Conservation (phyloP, 2,797 vertebrate species). For the Lepilemur ruficaudatus region DNA sequence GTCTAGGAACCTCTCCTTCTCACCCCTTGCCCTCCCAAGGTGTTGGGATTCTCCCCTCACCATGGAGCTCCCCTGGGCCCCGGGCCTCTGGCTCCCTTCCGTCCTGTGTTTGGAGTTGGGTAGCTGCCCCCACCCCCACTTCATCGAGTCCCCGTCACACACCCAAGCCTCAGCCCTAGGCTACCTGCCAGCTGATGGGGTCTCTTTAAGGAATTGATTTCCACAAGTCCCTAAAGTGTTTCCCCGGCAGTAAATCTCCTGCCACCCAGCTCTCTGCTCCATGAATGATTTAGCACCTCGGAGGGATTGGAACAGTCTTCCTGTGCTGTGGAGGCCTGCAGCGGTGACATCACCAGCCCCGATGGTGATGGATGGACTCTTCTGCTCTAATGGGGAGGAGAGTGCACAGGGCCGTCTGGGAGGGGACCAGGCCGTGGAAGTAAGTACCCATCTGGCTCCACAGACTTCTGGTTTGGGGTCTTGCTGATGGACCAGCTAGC, state of each 20-base stretch:
- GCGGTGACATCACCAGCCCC: constrained; percentile 48
- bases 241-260: constrained; percentile 61
- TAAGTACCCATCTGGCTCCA: constrained; percentile 69
- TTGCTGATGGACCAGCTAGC: constrained; percentile 41
- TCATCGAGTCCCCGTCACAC: not conserved
- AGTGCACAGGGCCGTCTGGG: constrained; percentile 37
- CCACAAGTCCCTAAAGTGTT: constrained; percentile 67
- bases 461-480: constrained; percentile 53
- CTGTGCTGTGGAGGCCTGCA: not conserved
- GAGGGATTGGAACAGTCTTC: constrained; percentile 18
- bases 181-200: constrained; percentile 44
- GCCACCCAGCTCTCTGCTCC: constrained; percentile 29
- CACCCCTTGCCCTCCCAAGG: accelerated
- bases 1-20: not conserved
- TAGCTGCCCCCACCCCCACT: not conserved
- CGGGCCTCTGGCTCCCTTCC: not conserved
- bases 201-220: constrained; percentile 72
- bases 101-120: not conserved
- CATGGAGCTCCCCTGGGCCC: not conserved
- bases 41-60: not conserved
- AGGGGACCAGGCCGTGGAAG: not conserved
- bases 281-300: constrained; percentile 77
- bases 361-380: constrained; percentile 57
- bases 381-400: constrained; percentile 62
- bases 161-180: not conserved